phyloP scores from a whole-genome alignment of 2,797 vertebrate genomes.

The Leuciscus waleckii region DNA sequence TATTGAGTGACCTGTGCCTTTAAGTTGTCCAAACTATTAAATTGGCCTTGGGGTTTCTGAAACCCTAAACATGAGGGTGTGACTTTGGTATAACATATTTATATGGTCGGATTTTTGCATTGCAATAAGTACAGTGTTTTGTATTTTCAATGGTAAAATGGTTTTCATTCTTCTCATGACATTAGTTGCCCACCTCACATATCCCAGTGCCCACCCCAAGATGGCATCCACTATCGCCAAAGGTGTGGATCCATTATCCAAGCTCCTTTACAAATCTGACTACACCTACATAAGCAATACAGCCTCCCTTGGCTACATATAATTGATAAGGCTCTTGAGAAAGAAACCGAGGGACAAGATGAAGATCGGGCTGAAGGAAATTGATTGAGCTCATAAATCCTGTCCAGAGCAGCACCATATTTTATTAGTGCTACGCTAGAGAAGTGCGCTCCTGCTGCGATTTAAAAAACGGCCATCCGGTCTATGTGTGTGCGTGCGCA shows the following conservation, averaged over 20 bases:
- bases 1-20: background rate
- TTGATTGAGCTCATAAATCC: constrained; percentile 81
- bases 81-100: background rate
- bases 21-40: background rate
- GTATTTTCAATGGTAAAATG: background rate
- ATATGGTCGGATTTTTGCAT: background rate
- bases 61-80: background rate
- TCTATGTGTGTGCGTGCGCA: constrained; percentile 3
- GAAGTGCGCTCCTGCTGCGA: constrained; percentile 59
- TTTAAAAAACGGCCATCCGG: constrained; percentile 6
- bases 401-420: constrained; percentile 76
- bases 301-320: constrained; percentile 72
- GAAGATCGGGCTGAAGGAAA: constrained; percentile 77
- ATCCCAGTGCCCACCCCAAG: background rate
- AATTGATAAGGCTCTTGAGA: constrained; percentile 80
- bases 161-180: background rate
- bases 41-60: background rate
- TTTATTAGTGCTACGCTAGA: constrained; percentile 77
- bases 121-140: background rate
- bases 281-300: constrained; percentile 54
- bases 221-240: constrained; percentile 12
- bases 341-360: constrained; percentile 74
- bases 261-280: constrained; percentile 25
- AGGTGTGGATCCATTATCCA: constrained; percentile 11
- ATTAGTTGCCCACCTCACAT: background rate